Conservation (phyloP, 2,888 invertebrate species). For the Encarsia formosa region DNA sequence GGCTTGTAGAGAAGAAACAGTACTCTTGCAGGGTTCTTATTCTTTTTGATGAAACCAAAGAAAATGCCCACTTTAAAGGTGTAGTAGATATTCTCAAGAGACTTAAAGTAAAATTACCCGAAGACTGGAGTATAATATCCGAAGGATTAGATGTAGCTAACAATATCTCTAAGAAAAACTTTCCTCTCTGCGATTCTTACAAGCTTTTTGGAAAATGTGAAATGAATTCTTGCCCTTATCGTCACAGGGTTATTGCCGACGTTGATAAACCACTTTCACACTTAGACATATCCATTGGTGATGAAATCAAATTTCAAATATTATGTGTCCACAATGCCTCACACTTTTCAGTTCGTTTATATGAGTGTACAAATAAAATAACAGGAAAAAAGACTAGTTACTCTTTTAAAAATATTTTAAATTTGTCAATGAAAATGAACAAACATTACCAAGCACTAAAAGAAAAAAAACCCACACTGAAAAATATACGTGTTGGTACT, state of each 20-base stretch:
- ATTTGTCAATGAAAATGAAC: not conserved
- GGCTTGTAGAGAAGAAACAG: constrained; percentile 20
- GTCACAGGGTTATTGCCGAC: constrained; percentile 60
- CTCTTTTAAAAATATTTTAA: constrained; percentile 32
- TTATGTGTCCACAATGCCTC: constrained; percentile 58
- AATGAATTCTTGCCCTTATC: constrained; percentile 55
- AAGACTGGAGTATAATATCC: constrained; percentile 40
- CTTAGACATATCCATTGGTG: constrained; percentile 38
- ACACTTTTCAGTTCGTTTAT: constrained; percentile 59
- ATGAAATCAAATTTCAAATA: constrained; percentile 37
- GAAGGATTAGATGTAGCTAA: constrained; percentile 35
- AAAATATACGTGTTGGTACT: constrained; percentile 53
- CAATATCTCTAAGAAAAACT: constrained; percentile 51
- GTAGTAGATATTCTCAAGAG: constrained; percentile 59
- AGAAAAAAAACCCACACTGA: not conserved
- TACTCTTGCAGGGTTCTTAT: constrained; percentile 52
- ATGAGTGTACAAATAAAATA: constrained; percentile 43
- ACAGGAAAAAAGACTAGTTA: constrained; percentile 21
- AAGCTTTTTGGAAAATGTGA: constrained; percentile 66
- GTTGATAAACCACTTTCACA: constrained; percentile 55
- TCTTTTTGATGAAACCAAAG: constrained; percentile 59
- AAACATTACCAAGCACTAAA: not conserved
- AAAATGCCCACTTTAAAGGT: constrained; percentile 58
- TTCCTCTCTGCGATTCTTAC: constrained; percentile 59
- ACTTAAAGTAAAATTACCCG: constrained; percentile 41